These are phyloP conservation scores for Aleiodes testaceus DNA, from an alignment of 2,888 invertebrate species.

Conservation along the genomic window DNA sequence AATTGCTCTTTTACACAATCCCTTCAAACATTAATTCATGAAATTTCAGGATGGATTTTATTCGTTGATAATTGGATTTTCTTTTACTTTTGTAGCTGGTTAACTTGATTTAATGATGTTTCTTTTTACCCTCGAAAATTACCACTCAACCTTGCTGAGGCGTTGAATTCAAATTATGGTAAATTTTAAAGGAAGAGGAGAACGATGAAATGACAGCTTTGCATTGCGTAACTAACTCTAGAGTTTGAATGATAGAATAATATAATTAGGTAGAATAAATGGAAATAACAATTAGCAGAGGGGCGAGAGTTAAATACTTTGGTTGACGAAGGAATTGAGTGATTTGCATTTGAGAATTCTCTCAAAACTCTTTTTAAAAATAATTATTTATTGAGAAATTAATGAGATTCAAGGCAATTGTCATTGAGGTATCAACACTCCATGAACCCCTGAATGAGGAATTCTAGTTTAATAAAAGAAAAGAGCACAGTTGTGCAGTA, in stretches of 20 bases:
- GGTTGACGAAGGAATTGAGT: neutral
- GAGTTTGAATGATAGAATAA: constrained; percentile 33
- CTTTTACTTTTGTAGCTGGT: neutral
- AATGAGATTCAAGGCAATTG: constrained; percentile 13
- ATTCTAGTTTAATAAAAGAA: too few species aligned
- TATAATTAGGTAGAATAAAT: constrained; percentile 52
- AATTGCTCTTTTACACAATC: too few species aligned
- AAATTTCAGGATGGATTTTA: too few species aligned
- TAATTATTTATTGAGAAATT: neutral
- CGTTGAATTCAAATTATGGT: constrained; percentile 31
- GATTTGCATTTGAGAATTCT: neutral
- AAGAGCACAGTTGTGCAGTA: constrained; percentile 13
- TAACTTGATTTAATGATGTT: constrained; percentile 18
- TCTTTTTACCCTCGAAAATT: constrained; percentile 9
- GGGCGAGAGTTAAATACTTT: constrained; percentile 6
- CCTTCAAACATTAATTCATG: too few species aligned
- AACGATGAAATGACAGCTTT: constrained; percentile 19
- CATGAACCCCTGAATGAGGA: constrained; percentile 8
- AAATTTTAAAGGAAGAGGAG: constrained; percentile 4
- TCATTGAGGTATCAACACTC: constrained; percentile 17
- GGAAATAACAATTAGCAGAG: constrained; percentile 55
- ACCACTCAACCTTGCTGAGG: neutral
- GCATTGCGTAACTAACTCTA: constrained; percentile 15
- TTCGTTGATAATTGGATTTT: neutral
- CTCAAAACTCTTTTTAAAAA: too few species aligned